Evolutionary conservation across 2,113 vertebrate genomes (phyloP), one percentile per base, ranked within the genome.

Genomic region (Hassar affinis): DNA sequence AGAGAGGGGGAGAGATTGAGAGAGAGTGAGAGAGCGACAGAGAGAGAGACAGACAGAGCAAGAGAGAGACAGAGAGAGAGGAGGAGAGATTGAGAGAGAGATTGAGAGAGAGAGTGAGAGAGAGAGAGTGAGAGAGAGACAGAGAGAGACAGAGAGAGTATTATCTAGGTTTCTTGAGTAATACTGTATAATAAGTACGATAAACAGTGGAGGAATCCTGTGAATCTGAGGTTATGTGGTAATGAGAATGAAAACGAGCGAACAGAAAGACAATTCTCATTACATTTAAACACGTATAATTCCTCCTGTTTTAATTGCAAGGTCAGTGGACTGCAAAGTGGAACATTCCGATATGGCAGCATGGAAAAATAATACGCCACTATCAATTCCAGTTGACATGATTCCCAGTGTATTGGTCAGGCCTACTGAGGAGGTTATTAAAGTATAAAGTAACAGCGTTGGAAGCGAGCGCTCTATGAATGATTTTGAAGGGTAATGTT

Each of bases 371-470:
- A 84, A 84, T 47, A 52, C n/a, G 9, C 33, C 82, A 68, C 47
- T 78, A 84, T 84, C 62, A 74, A 66, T 68, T 84, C 59, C 74
- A 84, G 68, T 72, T 45, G 75, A 54, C 47, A 57, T 64, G 45
- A 78, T 84, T 84, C 38, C 61, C 82, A 66, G 71, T 57, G 45
- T 56, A 68, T 35, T 84, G 61, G 30, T 78, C 75, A 59, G 75
- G 25, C 42, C 27, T 71, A 35, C 62, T 79, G 57, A 51, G 71
- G 62, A 79, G 51, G 62, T 84, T 84, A 84, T 78, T 79, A 59
- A 69, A 79, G 76, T 79, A 84, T 79, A 84, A 71, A 84, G 76
- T 84, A 59, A 79, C 82, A 66, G 82, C 52, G 59, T 30, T 79
- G 76, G 38, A 84, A 79, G 76, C 75, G 49, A 69, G 79, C 49